Evolutionary conservation across 2,113 vertebrate species (phyloP).

Genomic region (Anolis carolinensis): DNA sequence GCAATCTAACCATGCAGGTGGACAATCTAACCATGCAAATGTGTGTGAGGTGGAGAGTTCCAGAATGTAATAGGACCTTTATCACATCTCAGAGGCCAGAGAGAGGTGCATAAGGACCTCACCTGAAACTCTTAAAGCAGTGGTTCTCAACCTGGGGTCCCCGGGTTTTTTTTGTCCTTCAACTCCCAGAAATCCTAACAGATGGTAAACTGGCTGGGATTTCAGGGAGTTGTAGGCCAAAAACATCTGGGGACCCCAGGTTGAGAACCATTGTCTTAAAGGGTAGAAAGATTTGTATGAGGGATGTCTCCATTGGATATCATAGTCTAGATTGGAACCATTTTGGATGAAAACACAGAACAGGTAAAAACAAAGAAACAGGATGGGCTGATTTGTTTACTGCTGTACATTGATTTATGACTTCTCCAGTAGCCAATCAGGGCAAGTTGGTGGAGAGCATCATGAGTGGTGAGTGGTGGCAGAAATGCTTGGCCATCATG

Average conservation of each 20-base stretch:
- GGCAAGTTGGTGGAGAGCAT: neutral
- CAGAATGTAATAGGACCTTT: neutral
- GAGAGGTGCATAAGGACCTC: neutral
- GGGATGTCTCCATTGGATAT: neutral
- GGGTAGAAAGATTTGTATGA: neutral
- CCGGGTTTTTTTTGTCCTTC: too few species aligned
- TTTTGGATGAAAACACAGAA: too few species aligned
- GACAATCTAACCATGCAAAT: neutral
- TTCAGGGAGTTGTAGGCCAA: too few species aligned
- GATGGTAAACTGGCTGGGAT: too few species aligned
- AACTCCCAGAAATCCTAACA: too few species aligned
- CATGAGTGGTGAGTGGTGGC: neutral
- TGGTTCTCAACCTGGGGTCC: too few species aligned
- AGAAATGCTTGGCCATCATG: neutral
- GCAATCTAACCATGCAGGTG: too few species aligned
- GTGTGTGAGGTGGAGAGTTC: neutral
- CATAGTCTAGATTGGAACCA: too few species aligned
- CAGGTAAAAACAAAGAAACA: too few species aligned
- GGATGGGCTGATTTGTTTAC: too few species aligned
- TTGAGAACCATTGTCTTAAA: too few species aligned
- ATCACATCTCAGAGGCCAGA: neutral
- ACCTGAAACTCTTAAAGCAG: neutral
- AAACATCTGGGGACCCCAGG: too few species aligned
- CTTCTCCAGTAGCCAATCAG: neutral
- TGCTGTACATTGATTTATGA: neutral